Conservation (phyloP, 2,888 invertebrate species). For the Caenorhabditis japonica region DNA sequence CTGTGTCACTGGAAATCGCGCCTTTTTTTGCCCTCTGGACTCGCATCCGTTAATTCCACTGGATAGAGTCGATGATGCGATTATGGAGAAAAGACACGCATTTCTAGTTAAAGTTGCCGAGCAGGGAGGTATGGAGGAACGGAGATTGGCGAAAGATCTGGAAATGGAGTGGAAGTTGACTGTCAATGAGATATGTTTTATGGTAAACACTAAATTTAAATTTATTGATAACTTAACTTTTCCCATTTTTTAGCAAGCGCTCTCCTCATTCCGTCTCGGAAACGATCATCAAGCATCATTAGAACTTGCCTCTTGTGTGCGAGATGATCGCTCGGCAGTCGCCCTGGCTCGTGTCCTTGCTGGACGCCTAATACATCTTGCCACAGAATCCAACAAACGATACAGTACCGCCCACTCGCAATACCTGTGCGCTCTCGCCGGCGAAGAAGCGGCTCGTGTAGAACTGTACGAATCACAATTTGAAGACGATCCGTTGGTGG, state of each 20-base stretch:
- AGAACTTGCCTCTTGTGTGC: conserved; percentile 45
- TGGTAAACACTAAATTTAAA: conserved; percentile 18
- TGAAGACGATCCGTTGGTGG: conserved; percentile 2
- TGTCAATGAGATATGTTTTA: conserved; percentile 53
- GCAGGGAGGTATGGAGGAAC: conserved; percentile 42
- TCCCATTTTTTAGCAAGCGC: conserved; percentile 40
- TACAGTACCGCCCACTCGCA: conserved; percentile 39
- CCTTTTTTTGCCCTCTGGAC: conserved; percentile 69
- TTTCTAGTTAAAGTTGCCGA: conserved; percentile 66
- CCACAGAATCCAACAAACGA: conserved; percentile 44
- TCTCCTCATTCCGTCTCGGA: conserved; percentile 53
- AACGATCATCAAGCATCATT: conserved; percentile 45
- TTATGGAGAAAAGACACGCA: conserved; percentile 61
- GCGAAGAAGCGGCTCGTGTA: conserved; percentile 56
- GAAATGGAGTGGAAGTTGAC: conserved; percentile 58
- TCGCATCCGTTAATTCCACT: conserved; percentile 72
- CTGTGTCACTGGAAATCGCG: conserved; percentile 64
- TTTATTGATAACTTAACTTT: neutral
- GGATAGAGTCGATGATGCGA: conserved; percentile 63
- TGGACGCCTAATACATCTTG: conserved; percentile 49
- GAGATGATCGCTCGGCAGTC: conserved; percentile 33
- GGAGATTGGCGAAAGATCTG: conserved; percentile 34
- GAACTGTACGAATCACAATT: conserved; percentile 34
- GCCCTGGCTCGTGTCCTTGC: conserved; percentile 54
- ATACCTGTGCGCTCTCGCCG: conserved; percentile 49